A percentile compares a stretch with the other conserved stretches of the same genome.
Evolutionary conservation across 37 sponge, comb jelly and placozoan species (phyloP).

Genomic region (Hormiphora californensis): DNA sequence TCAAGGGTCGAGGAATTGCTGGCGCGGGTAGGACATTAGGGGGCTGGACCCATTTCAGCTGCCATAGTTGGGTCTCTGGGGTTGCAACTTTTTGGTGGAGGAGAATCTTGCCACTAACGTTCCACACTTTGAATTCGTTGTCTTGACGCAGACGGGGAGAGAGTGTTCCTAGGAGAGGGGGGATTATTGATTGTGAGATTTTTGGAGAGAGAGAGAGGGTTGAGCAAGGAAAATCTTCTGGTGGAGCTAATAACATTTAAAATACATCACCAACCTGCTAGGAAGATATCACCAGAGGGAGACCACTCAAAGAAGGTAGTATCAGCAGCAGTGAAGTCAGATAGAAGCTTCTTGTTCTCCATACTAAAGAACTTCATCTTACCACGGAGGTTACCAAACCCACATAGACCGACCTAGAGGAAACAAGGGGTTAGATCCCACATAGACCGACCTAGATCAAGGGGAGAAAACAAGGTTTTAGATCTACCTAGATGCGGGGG

Average conservation of each 20-base stretch:
- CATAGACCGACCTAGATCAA: too few relatives aligned
- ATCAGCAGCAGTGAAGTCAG: conserved; percentile 27
- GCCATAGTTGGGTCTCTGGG: conserved; percentile 36
- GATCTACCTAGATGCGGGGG: too few relatives aligned
- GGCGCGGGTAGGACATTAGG: conserved; percentile 18
- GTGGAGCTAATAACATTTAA: too few relatives aligned
- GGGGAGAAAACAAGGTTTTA: too few relatives aligned
- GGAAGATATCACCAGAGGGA: conserved; percentile 51
- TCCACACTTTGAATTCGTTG: conserved; percentile 57
- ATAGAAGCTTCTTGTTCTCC: neutral
- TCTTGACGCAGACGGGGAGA: conserved; percentile 55
- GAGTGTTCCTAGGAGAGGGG: conserved; percentile 38
- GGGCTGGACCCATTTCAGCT: conserved; percentile 28
- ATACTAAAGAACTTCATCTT: conserved; percentile 57
- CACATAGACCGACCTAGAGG: conserved; percentile 56
- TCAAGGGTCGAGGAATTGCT: conserved; percentile 4
- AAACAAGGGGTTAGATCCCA: too few relatives aligned
- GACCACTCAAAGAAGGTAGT: conserved; percentile 57
- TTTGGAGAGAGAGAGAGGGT: too few relatives aligned
- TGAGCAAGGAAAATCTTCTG: too few relatives aligned
- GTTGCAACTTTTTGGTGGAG: neutral
- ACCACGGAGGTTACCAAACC: conserved; percentile 56
- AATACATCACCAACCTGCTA: conserved; percentile 1
- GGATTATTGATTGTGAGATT: too few relatives aligned
- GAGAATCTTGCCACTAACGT: conserved; percentile 49